Percentiles rank a stretch among this genome's conserved stretches.
These are phyloP conservation scores for Parotocinclus haroldoi DNA, from an alignment of 2,797 vertebrate species.

Conservation along the genomic window DNA sequence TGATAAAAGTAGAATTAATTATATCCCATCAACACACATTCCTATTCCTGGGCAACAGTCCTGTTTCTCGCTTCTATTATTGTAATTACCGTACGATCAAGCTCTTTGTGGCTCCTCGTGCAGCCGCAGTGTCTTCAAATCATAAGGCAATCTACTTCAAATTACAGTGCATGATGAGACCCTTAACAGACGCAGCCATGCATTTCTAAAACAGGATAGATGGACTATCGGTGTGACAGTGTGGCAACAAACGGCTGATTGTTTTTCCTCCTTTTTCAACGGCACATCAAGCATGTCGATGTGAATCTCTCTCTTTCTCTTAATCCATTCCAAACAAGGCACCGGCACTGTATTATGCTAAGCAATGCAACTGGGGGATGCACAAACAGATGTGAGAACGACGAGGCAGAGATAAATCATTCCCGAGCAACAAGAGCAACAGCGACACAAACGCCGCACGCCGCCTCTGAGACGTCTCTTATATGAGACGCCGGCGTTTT, in stretches of 20 bases:
- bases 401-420: neutral
- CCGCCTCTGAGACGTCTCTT: too few species aligned
- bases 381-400: neutral
- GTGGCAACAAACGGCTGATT: slow-evolving; percentile 25
- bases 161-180: slow-evolving; percentile 37
- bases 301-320: slow-evolving; percentile 9
- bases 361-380: slow-evolving; percentile 2
- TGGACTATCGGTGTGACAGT: slow-evolving; percentile 18
- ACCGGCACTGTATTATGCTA: neutral
- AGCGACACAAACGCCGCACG: neutral
- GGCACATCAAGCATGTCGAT: slow-evolving; percentile 26
- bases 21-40: neutral
- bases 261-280: neutral
- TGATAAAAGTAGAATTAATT: neutral
- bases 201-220: slow-evolving; percentile 31
- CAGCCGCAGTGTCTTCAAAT: slow-evolving; percentile 25
- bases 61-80: slow-evolving; percentile 13
- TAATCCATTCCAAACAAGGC: neutral
- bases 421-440: too few species aligned
- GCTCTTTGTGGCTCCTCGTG: slow-evolving; percentile 25
- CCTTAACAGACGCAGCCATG: slow-evolving; percentile 30
- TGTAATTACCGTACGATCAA: slow-evolving; percentile 23
- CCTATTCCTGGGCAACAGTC: neutral
- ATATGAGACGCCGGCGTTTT: too few species aligned
- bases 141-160: slow-evolving; percentile 42